Conservation (phyloP, 2,888 invertebrate species). For the Thymelicus sylvestris region DNA sequence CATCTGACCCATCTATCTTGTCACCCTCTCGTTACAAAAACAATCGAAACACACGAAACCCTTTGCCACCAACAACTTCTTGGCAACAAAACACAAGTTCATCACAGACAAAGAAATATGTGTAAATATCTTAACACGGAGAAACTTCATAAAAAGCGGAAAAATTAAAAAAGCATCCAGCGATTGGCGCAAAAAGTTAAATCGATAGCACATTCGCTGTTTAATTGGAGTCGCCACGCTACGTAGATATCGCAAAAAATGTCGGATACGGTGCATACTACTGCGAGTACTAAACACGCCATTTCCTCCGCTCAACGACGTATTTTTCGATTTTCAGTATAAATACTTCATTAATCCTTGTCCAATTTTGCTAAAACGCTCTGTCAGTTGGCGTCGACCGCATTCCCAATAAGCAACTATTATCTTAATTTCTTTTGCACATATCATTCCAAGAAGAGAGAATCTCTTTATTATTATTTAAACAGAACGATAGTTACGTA, state of each 20-base stretch:
- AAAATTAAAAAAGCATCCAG: slow-evolving; percentile 16
- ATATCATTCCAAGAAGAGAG: no score
- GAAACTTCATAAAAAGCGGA: slow-evolving; percentile 16
- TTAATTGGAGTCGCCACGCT: slow-evolving; percentile 24
- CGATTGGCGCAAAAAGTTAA: slow-evolving; percentile 23
- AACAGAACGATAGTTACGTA: no score
- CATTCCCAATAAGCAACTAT: not conserved
- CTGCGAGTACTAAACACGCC: slow-evolving; percentile 4
- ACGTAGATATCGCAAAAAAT: not conserved
- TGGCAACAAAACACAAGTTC: not conserved
- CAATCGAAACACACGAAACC: no score
- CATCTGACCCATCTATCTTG: no score
- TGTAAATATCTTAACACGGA: slow-evolving; percentile 6
- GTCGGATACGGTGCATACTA: not conserved
- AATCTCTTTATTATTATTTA: no score
- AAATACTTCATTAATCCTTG: slow-evolving; percentile 19
- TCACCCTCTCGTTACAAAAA: no score
- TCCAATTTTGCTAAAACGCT: slow-evolving; percentile 14
- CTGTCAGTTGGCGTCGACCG: not conserved
- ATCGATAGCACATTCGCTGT: slow-evolving; percentile 16
- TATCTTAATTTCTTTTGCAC: no score
- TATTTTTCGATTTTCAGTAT: slow-evolving; percentile 15
- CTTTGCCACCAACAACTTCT: no score
- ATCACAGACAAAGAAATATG: slow-evolving; percentile 5
- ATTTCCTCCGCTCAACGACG: slow-evolving; percentile 8